phyloP scores from a whole-genome alignment of 2,797 vertebrate species.

The Holocentrus rufus region DNA sequence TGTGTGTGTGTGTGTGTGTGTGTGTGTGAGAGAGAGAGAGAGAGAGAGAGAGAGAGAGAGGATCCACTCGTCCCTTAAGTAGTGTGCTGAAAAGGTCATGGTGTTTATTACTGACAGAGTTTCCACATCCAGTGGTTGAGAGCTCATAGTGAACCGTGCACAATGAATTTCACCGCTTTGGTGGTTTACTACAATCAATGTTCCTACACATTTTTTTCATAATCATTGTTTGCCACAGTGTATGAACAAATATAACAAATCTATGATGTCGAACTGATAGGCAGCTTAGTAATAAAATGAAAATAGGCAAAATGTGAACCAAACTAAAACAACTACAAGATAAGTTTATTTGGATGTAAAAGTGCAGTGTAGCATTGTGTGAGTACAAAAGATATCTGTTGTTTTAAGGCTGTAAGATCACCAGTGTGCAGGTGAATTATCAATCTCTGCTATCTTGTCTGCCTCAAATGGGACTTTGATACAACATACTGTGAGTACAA shows the following conservation, averaged over 20 bases:
- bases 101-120: slow-evolving; percentile 47
- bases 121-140: slow-evolving; percentile 9
- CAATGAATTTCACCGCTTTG: background rate
- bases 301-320: background rate
- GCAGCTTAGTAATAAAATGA: background rate
- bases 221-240: background rate
- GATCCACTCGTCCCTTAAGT: slow-evolving; percentile 17
- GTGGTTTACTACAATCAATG: background rate
- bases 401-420: too few relatives aligned
- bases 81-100: slow-evolving; percentile 61
- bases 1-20: too few relatives aligned
- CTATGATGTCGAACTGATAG: background rate
- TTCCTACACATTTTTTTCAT: background rate
- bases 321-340: background rate
- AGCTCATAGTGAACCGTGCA: background rate
- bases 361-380: background rate
- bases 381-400: background rate
- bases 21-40: too few relatives aligned
- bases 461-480: too few relatives aligned
- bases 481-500: too few relatives aligned
- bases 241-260: background rate
- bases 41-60: too few relatives aligned
- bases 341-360: background rate
- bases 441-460: too few relatives aligned
- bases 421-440: too few relatives aligned